Conservation (phyloP, 2,113 vertebrate species). For the Gasterosteus nipponicus region DNA sequence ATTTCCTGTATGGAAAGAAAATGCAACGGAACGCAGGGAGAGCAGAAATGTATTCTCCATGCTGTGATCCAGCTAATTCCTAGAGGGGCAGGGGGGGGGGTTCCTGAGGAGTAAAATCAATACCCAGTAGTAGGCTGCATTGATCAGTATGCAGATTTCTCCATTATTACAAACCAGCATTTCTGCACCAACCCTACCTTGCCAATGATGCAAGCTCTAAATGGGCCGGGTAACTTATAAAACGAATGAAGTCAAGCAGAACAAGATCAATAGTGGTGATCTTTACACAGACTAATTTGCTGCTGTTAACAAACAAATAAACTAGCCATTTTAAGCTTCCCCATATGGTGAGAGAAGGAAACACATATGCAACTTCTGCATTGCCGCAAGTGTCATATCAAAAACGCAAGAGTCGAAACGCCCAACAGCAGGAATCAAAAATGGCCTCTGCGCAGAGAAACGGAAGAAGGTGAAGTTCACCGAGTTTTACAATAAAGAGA, state of each 20-base stretch:
- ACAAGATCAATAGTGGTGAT: slow-evolving; percentile 44
- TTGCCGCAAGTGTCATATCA: background rate
- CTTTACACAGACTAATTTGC: slow-evolving; percentile 11
- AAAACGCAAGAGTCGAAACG: slow-evolving; percentile 1
- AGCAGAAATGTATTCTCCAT: background rate
- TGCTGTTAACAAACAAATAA: slow-evolving; percentile 46
- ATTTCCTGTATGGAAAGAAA: slow-evolving; percentile 29
- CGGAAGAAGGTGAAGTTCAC: background rate
- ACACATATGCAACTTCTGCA: background rate
- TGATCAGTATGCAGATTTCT: background rate
- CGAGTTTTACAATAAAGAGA: slow-evolving; percentile 13
- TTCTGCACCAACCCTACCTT: background rate
- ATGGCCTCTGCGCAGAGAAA: background rate
- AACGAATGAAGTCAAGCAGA: slow-evolving; percentile 1
- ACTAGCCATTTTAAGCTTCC: slow-evolving; percentile 1
- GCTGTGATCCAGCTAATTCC: slow-evolving; percentile 4
- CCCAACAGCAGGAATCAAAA: background rate
- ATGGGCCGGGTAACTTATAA: background rate
- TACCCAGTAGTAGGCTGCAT: background rate
- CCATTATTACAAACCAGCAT: background rate
- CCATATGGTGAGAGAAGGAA: slow-evolving; percentile 8
- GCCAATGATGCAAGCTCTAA: background rate
- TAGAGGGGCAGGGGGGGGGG: background rate
- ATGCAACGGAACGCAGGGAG: background rate
- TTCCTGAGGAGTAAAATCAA: slow-evolving; percentile 1